phyloP scores from a whole-genome alignment of 2,113 vertebrate species.

The zebrafish (Danio rerio) region DNA sequence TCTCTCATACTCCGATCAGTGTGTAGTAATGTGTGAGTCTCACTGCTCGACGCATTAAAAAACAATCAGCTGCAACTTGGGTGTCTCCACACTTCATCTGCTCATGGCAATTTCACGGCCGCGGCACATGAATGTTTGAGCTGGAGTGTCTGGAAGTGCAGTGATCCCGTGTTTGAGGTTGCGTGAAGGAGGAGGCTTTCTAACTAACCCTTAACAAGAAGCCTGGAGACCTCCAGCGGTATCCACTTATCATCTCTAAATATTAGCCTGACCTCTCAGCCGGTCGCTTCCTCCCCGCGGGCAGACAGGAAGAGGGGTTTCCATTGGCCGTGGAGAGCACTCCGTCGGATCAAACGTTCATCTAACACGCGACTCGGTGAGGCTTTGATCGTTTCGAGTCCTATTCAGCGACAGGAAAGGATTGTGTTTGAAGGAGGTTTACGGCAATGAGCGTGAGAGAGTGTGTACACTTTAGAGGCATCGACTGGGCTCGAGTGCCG shows the following conservation, averaged over 20 bases:
- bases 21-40: conserved; percentile 46
- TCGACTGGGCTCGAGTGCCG: not conserved
- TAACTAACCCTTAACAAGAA: conserved; percentile 47
- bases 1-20: conserved; percentile 33
- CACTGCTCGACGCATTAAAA: conserved; percentile 54
- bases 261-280: conserved; percentile 56
- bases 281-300: conserved; percentile 39
- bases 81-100: conserved; percentile 50
- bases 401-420: conserved; percentile 37
- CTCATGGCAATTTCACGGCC: conserved; percentile 46
- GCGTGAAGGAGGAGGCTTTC: conserved; percentile 4
- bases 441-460: conserved; percentile 12
- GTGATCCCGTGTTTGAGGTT: conserved; percentile 34
- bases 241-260: conserved; percentile 60
- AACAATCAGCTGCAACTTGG: conserved; percentile 53
- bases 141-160: conserved; percentile 6
- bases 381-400: conserved; percentile 36
- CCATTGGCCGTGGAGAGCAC: conserved; percentile 45
- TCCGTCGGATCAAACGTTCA: conserved; percentile 45
- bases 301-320: conserved; percentile 23
- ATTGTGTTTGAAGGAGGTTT: conserved; percentile 47
- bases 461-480: conserved; percentile 20
- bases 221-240: conserved; percentile 42
- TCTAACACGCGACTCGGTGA: conserved; percentile 22
- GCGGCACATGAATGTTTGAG: conserved; percentile 52